Evolutionary conservation across 2,888 invertebrate genomes (phyloP).

Genomic region (Tenthredo livida): DNA sequence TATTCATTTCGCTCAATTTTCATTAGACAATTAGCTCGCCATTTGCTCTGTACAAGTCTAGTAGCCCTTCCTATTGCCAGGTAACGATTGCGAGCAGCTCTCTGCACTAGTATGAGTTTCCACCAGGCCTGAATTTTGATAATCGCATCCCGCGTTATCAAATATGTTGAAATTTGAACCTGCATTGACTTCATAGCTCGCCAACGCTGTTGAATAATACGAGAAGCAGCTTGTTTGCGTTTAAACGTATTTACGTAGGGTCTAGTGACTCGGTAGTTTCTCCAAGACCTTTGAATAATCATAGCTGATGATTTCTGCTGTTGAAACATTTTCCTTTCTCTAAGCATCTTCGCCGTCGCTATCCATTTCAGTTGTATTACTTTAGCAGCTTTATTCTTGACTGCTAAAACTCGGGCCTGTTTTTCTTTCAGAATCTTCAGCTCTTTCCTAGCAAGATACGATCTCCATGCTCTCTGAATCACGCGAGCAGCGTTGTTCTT

Average conservation of each 20-base stretch:
- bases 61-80: constrained; percentile 70
- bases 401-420: constrained; percentile 63
- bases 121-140: constrained; percentile 79
- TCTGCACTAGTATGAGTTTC: constrained; percentile 72
- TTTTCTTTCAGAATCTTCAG: constrained; percentile 57
- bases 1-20: constrained; percentile 76
- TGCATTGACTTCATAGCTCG: constrained; percentile 78
- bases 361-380: constrained; percentile 83
- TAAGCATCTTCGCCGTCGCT: constrained; percentile 77
- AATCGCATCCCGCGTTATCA: constrained; percentile 75
- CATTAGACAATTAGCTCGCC: constrained; percentile 73
- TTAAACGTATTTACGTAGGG: constrained; percentile 66
- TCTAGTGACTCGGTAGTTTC: constrained; percentile 71
- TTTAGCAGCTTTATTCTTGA: constrained; percentile 80
- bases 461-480: constrained; percentile 73
- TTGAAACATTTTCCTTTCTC: constrained; percentile 62
- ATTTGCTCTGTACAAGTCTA: constrained; percentile 70
- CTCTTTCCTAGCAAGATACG: constrained; percentile 57
- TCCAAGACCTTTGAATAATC: constrained; percentile 80
- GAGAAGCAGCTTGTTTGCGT: constrained; percentile 69
- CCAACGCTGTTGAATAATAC: constrained; percentile 79
- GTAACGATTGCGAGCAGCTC: constrained; percentile 67
- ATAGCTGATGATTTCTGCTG: constrained; percentile 75
- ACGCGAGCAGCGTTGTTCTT: constrained; percentile 68
- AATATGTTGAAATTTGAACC: constrained; percentile 75